Evolutionary conservation across 2,888 invertebrate species (phyloP), one percentile per base, ranked within the genome.

Genomic region (Laothoe populi): DNA sequence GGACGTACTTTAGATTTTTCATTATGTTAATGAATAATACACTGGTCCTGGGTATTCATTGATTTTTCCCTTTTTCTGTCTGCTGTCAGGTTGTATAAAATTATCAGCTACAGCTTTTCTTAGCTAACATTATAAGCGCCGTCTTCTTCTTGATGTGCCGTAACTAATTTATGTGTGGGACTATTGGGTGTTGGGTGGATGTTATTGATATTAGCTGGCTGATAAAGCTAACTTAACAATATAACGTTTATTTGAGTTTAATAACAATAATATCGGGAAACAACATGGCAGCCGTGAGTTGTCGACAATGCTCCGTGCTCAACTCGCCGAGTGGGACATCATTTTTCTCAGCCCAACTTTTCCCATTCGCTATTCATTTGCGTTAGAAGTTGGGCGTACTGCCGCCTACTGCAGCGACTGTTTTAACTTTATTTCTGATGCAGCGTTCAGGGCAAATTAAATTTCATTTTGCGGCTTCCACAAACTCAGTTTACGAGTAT

Each of bases 371-470:
- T 92, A 92, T 92, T 92, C 92, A 92, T 92, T 92, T 90, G 90
- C 89, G 92, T 92, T 92, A 91, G 90, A 92, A 92, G 92, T 92
- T 92, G 83, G 82, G 71, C 90, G 87, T 88, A 77, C 86, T 76
- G 74, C 84, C 82, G 85, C 87, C 88, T 84, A 86, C 87, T 90
- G 90, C 91, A 89, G 84, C 86, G 88, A 90, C 92, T 92, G 90
- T 92, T 92, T 92, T 90, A 92, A 92, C 91, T 92, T 91, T 92
- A 91, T 91, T 91, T 90, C 90, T 91, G 92, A 91, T 92, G 92
- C 92, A 91, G 89, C 90, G 88, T 92, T 92, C 92, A 90, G 88
- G 88, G 88, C 91, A 92, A 92, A 92, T 92, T 92, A 92, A 92
- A 92, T 92, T 92, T 92, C 91, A 88, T 91, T 92, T 90, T 90